Evolutionary conservation across 2,888 invertebrate genomes (phyloP), one percentile per base, ranked within the genome.

Genomic region (Vandiemenella viatica): DNA sequence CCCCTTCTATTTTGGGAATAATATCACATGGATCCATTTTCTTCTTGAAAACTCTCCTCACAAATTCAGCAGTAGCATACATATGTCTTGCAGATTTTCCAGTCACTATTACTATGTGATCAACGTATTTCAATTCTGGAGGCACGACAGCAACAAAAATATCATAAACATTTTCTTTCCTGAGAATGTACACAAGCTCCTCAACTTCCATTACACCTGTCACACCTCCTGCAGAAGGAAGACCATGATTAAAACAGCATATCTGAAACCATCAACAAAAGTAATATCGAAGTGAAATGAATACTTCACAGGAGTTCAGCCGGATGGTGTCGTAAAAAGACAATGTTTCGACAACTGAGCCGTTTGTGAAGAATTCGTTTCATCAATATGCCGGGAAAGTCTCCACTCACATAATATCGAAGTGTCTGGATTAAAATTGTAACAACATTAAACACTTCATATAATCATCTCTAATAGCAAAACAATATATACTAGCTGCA

Each of bases 131-230:
- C 7, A 82, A 67, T 43, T 83, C 75, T 48, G 71, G 63, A 0
- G 92, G 84, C 1, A 93, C 77, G 40, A 73, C 65, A 23, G 82
- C 83, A 1, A 89, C 89, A 69, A 87, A 88, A 55, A 93, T 75
- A 61, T 93, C 77, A 60, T 71, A 71, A 0, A 80, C 83, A 62
- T 84, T 88, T 64, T 92, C 89, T 60, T 76, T 73, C 55, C 74
- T 72, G 21, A 96, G 66, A 19, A 90, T 67, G 16, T 79, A 74
- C 1, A 92, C 79, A 43, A 95, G 66, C 55, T 93, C 89, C 62
- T 88, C 83, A 41, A 93, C 74, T 58, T 95, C 92, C 68, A 80
- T 92, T 0, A 93, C 92, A 22, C 93, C 93, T 55, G 65, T 73
- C 52, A 71, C 59, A 13, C 93, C 95, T 62, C 85, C 92, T 93